Base-by-base conservation (phyloP, 1,140 invertebrate genomes). In the Dysdera silvatica region DNA sequence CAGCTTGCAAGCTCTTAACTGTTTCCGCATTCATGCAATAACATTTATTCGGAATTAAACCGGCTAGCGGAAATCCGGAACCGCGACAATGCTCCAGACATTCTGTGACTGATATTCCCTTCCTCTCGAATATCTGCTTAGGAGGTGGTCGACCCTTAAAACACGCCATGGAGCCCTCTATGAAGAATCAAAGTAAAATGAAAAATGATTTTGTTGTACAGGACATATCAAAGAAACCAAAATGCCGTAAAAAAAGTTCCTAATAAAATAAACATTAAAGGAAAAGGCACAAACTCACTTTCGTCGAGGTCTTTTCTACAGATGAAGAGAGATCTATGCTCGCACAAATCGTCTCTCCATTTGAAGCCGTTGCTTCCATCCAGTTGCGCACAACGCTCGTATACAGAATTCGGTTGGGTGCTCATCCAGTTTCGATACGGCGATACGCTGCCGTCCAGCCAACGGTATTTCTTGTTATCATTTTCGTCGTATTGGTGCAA, bases 11-110 rank as follows among this genome's bases (percentile, higher is more conserved):
- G 18, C 37, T 40, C 14, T 59, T 65, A n/a, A 54, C 16, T 3
- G 59, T 60, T 14, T 60, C 52, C 2, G 35, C 16, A 4, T 54
- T 8, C 14, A 60, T 8, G 41, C 63, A 65, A 35, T 18, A 54
- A 18, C 65, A 67, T 24, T 54, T 55, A 14, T 61, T 29, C 1
- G 54, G 53, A 23, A 53, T 37, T 4, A 35, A 23, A 16, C 55
- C 65, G 0, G 65, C 65, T 14, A 61, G 20, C 0, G 45, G 24
- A 16, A 53, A 62, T 1, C 65, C 65, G 2, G 37, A 52, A 12
- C 65, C 65, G 5, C 65, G 14, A 18, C 65, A 67, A 18, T 67
- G 65, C n/a, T 67, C 65, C n/a, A 67, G 16, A 24, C 65, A 67
- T n/a, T 61, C 51, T 10, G 65, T 61, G 5, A 59, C 65, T 28